A percentile compares a stretch with the other conserved stretches of the same genome.
Conservation (phyloP, 2,113 vertebrate species). For the Psilopsiagon aymara region DNA sequence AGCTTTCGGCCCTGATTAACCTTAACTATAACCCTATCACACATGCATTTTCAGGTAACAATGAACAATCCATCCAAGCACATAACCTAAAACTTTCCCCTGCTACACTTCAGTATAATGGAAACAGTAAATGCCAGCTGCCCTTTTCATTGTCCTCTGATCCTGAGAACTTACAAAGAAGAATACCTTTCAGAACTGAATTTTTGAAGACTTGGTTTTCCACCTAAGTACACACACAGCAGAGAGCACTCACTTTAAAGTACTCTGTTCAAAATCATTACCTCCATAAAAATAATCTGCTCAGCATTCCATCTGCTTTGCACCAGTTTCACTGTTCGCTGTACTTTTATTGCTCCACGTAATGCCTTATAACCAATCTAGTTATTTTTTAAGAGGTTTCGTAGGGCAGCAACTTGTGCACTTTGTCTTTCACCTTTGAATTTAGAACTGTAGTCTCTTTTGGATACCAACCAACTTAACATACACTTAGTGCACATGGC, state of each 20-base stretch:
- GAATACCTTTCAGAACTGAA: not conserved
- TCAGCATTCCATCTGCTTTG: slow-evolving; percentile 4
- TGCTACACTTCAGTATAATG: not conserved
- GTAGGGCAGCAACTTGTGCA: not conserved
- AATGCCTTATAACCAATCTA: not conserved
- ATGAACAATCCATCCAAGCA: slow-evolving; percentile 21
- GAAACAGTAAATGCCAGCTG: not conserved
- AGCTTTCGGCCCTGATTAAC: slow-evolving; percentile 12
- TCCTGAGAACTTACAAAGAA: not conserved
- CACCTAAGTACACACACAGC: not conserved
- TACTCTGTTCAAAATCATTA: not conserved
- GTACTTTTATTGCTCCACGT: not conserved
- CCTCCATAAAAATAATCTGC: not conserved
- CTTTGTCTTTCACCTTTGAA: slow-evolving; percentile 15
- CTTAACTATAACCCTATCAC: slow-evolving; percentile 5
- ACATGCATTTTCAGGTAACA: slow-evolving; percentile 3
- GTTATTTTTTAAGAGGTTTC: not conserved
- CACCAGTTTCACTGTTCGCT: not conserved
- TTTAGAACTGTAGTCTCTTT: not conserved
- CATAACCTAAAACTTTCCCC: not conserved
- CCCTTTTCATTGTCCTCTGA: not conserved
- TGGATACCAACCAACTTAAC: not conserved
- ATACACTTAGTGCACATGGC: not conserved
- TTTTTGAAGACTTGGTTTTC: not conserved
- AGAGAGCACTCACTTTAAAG: not conserved